phyloP scores from a whole-genome alignment of 2,888 invertebrate species.

The Leistus spinibarbis region DNA sequence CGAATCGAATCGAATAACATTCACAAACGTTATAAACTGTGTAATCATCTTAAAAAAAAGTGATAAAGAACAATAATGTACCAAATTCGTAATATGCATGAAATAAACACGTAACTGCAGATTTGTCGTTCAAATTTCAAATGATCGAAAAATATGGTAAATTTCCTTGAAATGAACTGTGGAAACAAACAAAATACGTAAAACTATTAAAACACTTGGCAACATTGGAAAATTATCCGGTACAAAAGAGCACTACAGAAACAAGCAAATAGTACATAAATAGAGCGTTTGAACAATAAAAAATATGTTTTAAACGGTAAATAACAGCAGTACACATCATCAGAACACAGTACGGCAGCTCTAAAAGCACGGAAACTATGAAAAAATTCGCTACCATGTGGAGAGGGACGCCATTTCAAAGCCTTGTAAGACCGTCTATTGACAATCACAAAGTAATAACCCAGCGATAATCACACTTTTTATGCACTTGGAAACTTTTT shows the following conservation, averaged over 20 bases:
- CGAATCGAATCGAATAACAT: no score
- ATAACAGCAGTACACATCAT: conserved; percentile 5
- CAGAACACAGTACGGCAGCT: background rate
- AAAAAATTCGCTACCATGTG: conserved; percentile 64
- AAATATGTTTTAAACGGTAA: background rate
- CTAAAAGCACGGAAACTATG: conserved; percentile 40
- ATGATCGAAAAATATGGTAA: background rate
- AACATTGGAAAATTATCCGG: conserved; percentile 38
- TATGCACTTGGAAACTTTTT: conserved; percentile 22
- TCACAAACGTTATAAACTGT: background rate
- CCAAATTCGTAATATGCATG: background rate
- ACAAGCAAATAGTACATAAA: conserved; percentile 21
- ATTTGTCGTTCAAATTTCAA: background rate
- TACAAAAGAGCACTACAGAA: conserved; percentile 35
- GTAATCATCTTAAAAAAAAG: background rate
- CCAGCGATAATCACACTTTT: conserved; percentile 64
- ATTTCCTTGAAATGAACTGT: conserved; percentile 27
- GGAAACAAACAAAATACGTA: conserved; percentile 36
- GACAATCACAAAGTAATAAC: conserved; percentile 55
- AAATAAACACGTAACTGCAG: conserved; percentile 1
- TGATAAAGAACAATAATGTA: background rate
- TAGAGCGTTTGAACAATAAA: conserved; percentile 4
- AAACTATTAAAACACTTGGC: conserved; percentile 35
- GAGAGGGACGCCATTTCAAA: conserved; percentile 76
- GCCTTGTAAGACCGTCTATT: conserved; percentile 69